Conservation (phyloP, 92 coral and sea anemone species). For the Phenganax stokvisi region DNA sequence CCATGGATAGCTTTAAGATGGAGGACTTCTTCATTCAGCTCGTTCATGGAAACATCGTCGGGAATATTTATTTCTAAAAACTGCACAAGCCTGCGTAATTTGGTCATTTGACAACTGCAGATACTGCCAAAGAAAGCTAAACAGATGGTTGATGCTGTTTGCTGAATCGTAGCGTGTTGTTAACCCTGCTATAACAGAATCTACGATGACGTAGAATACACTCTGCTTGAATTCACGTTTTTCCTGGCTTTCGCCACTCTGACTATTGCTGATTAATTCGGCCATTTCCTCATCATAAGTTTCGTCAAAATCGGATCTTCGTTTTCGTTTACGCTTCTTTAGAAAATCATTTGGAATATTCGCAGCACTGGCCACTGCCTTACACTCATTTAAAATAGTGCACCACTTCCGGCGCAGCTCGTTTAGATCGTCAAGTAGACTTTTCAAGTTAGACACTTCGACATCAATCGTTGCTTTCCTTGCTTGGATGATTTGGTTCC, state of each 20-base stretch:
- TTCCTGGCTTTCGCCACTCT: not conserved
- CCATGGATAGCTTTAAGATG: constrained; percentile 16
- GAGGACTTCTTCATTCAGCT: constrained; percentile 14
- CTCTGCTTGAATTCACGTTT: constrained; percentile 13
- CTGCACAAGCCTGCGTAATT: not conserved
- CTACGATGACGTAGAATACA: constrained; percentile 11
- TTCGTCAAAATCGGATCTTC: too few species aligned
- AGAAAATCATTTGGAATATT: too few species aligned
- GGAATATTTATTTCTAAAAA: constrained; percentile 2
- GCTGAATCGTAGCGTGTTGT: constrained; percentile 8
- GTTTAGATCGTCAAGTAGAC: not conserved
- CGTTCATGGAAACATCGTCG: constrained; percentile 1
- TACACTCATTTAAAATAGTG: too few species aligned
- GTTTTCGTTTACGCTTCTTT: too few species aligned
- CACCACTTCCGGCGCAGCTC: not conserved
- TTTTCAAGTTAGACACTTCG: not conserved
- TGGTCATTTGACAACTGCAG: not conserved
- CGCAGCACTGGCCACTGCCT: too few species aligned
- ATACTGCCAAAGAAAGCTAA: constrained; percentile 6
- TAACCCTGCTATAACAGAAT: constrained; percentile 13
- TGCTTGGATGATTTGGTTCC: constrained; percentile 21
- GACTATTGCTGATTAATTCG: too few species aligned
- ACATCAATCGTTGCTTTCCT: constrained; percentile 4
- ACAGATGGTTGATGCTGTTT: constrained; percentile 1
- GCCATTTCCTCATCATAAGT: too few species aligned